Evolutionary conservation across 2,888 invertebrate genomes (phyloP).

Genomic region (Agrochola litura): DNA sequence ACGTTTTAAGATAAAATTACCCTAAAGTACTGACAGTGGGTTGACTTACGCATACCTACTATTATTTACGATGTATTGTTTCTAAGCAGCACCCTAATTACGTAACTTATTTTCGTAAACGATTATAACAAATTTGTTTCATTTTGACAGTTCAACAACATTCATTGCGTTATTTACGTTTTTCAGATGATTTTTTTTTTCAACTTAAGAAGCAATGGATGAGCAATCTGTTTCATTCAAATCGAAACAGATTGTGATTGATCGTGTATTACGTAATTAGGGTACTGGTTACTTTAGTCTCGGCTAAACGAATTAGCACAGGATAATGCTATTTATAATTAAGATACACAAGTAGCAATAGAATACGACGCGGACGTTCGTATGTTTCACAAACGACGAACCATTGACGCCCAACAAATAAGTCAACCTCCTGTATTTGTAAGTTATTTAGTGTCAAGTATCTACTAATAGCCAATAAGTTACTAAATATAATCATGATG

Average conservation of each 20-base stretch:
- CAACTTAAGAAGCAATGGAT: too few relatives aligned
- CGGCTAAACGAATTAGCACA: constrained; percentile 41
- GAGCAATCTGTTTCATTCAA: too few relatives aligned
- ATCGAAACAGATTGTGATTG: too few relatives aligned
- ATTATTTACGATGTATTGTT: too few relatives aligned
- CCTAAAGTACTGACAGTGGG: constrained; percentile 41
- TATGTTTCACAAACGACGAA: constrained; percentile 6
- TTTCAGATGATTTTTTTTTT: too few relatives aligned
- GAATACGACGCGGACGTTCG: neutral
- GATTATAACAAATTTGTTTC: too few relatives aligned
- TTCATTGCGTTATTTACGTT: too few relatives aligned
- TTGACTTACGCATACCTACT: constrained; percentile 38
- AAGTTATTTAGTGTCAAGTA: constrained; percentile 40
- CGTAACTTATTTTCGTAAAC: too few relatives aligned
- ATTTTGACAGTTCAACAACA: too few relatives aligned
- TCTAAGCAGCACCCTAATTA: too few relatives aligned
- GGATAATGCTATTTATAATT: neutral
- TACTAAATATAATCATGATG: constrained; percentile 75
- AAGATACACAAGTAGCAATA: constrained; percentile 12
- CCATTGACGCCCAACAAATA: neutral
- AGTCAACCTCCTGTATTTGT: constrained; percentile 30
- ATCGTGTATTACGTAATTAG: too few relatives aligned
- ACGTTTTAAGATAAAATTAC: constrained; percentile 66
- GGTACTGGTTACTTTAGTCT: neutral
- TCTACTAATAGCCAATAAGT: constrained; percentile 63